phyloP scores from a whole-genome alignment of 2,888 invertebrate genomes.

The Rotaria sp. region DNA sequence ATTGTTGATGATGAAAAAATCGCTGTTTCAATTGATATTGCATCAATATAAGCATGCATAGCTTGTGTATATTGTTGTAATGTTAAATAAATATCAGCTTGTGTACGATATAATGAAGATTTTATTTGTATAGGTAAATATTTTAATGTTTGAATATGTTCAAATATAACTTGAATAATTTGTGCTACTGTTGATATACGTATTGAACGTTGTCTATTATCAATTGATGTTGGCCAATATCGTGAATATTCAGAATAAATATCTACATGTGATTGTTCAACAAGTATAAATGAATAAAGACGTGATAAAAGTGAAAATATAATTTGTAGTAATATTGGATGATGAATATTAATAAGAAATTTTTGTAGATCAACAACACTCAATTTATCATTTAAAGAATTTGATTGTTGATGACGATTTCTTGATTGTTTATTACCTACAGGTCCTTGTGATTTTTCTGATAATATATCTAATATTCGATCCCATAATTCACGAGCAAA shows the following conservation, averaged over 20 bases:
- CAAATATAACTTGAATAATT: background rate
- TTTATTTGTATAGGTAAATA: background rate
- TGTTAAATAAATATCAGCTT: constrained; percentile 12
- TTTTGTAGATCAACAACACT: background rate
- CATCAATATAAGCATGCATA: background rate
- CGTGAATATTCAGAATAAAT: constrained; percentile 28
- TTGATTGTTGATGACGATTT: constrained; percentile 15
- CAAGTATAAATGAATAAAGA: constrained; percentile 5
- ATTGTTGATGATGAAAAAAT: background rate
- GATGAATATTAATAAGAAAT: background rate
- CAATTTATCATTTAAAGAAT: background rate
- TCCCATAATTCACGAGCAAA: constrained; percentile 21
- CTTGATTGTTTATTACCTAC: background rate
- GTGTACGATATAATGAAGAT: constrained; percentile 17
- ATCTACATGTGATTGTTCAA: constrained; percentile 24
- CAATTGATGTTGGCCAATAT: constrained; percentile 16
- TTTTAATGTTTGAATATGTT: constrained; percentile 5
- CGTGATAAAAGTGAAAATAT: constrained; percentile 4
- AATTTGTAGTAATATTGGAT: background rate
- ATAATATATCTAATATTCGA: background rate
- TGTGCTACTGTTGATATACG: constrained; percentile 4
- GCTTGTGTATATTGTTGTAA: constrained; percentile 21
- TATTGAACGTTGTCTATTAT: constrained; percentile 15
- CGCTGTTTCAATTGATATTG: background rate
- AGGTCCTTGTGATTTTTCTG: background rate